phyloP scores from a whole-genome alignment of 2,113 vertebrate genomes.

The Burhinus bistriatus region DNA sequence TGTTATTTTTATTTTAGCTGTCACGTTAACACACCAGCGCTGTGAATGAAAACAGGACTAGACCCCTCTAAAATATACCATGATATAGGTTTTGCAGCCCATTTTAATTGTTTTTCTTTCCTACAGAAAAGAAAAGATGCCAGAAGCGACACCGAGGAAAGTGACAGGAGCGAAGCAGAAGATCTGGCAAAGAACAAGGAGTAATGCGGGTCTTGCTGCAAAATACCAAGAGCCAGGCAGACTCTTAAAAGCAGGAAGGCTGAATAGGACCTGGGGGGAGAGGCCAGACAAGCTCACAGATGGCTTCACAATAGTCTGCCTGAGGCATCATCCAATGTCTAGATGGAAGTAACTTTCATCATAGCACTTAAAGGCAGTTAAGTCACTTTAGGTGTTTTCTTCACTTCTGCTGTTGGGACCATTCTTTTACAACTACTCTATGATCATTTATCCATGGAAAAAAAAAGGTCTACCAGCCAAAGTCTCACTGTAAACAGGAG shows the following conservation, averaged over 20 bases:
- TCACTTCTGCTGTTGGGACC: not conserved
- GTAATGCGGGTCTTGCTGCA: slow-evolving; percentile 51
- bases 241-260: not conserved
- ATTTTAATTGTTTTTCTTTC: not conserved
- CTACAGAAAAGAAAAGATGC: slow-evolving; percentile 77
- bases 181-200: slow-evolving; percentile 12
- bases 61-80: not conserved
- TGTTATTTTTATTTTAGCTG: not conserved
- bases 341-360: not conserved
- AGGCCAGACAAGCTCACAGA: not conserved
- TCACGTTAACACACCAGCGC: not conserved
- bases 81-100: not conserved
- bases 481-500: not conserved
- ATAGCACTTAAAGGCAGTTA: not conserved
- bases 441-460: not conserved
- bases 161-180: not conserved
- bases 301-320: not conserved
- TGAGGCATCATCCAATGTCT: not conserved
- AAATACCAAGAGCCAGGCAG: slow-evolving; percentile 16
- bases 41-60: not conserved
- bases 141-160: slow-evolving; percentile 78
- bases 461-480: not conserved
- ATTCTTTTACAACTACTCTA: not conserved
- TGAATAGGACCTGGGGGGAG: not conserved
- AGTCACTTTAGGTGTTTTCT: not conserved